Base-by-base conservation (phyloP, 1,140 invertebrate genomes). In the Cyclargus thomasi region DNA sequence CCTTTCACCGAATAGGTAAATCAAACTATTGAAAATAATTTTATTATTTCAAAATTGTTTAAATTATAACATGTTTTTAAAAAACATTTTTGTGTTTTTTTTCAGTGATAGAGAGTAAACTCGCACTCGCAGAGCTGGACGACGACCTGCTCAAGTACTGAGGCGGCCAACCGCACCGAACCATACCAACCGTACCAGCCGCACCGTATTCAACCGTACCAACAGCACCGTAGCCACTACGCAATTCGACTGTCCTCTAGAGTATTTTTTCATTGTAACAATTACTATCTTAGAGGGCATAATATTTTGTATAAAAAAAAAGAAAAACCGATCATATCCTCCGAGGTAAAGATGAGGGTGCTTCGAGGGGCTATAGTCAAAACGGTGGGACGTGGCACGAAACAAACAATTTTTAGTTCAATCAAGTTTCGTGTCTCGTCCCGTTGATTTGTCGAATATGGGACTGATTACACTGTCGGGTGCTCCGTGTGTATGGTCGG, bases 41-140 rank as follows among this genome's bases (percentile, higher is more conserved):
- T 7, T 5, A 4, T 29, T 29, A 0, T 29, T 7, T 29, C n/a
- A n/a, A n/a, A n/a, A n/a, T n/a, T 29, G 29, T 8, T 29, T 23
- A 23, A 23, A 29, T 3, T 3, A 29, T 7, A 29, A 29, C 5
- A 29, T 8, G 5, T 29, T 66, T 36, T n/a, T n/a, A n/a, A n/a
- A n/a, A n/a, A n/a, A n/a, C n/a, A 47, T 22, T 66, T 64, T 23
- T 23, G 57, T 23, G 6, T 68, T 64, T 75, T 53, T 66, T 39
- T 86, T 83, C 84, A 90, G 87, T 77, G 85, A 90, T 88, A 86
- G 87, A 90, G 85, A 88, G 85, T 90, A 90, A 90, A 78, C 64
- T 83, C 69, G 81, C 84, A 76, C 84, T 89, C 76, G 81, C 85
- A 36, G 81, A 86, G 55, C 74, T 86, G 53, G 82, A 82, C 71